phyloP scores from a whole-genome alignment of 2,888 invertebrate genomes.

The Drosophila fungiperda region DNA sequence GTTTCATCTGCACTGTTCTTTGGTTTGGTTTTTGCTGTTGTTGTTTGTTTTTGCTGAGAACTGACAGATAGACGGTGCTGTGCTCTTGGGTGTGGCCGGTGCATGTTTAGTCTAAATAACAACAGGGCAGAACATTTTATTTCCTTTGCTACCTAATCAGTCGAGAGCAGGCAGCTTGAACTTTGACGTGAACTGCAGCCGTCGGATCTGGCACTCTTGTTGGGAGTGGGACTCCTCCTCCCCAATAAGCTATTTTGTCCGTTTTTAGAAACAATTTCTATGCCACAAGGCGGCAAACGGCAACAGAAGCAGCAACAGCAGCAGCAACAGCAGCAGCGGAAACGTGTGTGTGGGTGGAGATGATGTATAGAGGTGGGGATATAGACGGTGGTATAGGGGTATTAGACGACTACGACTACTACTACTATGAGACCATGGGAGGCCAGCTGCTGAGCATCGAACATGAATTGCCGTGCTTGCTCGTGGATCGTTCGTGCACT shows the following conservation, averaged over 20 bases:
- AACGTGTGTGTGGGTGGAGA: conserved; percentile 57
- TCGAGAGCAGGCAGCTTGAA: conserved; percentile 65
- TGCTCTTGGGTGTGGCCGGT: conserved; percentile 70
- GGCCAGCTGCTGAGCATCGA: conserved; percentile 74
- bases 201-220: conserved; percentile 42
- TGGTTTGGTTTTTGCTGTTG: conserved; percentile 39
- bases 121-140: conserved; percentile 59
- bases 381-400: conserved; percentile 18
- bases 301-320: conserved; percentile 17
- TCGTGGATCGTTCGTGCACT: conserved; percentile 63
- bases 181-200: conserved; percentile 75
- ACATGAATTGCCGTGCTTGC: conserved; percentile 70
- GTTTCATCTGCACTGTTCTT: conserved; percentile 24
- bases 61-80: conserved; percentile 63
- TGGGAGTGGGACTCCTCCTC: conserved; percentile 38
- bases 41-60: conserved; percentile 70
- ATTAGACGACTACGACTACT: conserved; percentile 3
- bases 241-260: conserved; percentile 71
- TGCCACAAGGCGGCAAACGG: conserved; percentile 47
- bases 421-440: conserved; percentile 42
- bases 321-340: conserved; percentile 36
- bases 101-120: conserved; percentile 72
- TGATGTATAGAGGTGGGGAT: conserved; percentile 27
- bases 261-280: conserved; percentile 75
- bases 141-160: conserved; percentile 48